These are phyloP conservation scores for Furnarius figulus DNA, from an alignment of 2,113 vertebrate genomes.

Conservation along the genomic window DNA sequence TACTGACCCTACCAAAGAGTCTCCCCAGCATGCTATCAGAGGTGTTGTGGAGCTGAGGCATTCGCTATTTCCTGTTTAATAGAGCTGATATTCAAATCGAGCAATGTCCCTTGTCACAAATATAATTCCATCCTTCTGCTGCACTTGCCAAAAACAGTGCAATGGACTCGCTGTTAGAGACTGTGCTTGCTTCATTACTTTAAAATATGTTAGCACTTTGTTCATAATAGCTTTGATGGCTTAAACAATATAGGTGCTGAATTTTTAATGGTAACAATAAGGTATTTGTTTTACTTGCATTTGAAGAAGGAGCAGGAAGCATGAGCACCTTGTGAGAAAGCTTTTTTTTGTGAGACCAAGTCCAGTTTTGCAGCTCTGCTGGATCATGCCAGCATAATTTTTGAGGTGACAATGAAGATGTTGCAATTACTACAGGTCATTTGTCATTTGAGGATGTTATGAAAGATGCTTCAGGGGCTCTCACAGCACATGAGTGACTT, in stretches of 20 bases:
- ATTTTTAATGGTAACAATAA: constrained; percentile 4
- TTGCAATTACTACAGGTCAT: not conserved
- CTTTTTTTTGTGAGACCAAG: not conserved
- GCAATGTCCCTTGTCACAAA: not conserved
- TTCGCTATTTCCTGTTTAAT: not conserved
- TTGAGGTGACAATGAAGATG: not conserved
- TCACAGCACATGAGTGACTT: not conserved
- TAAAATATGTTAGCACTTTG: constrained; percentile 17
- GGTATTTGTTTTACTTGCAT: not conserved
- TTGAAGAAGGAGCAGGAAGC: not conserved
- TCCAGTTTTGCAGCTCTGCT: not conserved
- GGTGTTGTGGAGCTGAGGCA: not conserved
- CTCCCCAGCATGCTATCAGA: not conserved
- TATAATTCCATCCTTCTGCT: not conserved
- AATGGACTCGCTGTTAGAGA: not conserved
- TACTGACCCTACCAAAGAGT: not conserved
- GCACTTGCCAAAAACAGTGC: not conserved
- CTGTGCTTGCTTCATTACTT: constrained; percentile 11
- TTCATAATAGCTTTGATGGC: constrained; percentile 2
- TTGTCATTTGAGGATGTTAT: not conserved
- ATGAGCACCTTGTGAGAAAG: not conserved
- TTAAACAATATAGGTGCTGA: not conserved
- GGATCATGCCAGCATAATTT: not conserved
- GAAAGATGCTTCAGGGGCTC: not conserved
- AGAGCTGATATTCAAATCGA: not conserved